Base-by-base conservation (phyloP, 2,113 vertebrate genomes). In the Pluvialis apricaria region DNA sequence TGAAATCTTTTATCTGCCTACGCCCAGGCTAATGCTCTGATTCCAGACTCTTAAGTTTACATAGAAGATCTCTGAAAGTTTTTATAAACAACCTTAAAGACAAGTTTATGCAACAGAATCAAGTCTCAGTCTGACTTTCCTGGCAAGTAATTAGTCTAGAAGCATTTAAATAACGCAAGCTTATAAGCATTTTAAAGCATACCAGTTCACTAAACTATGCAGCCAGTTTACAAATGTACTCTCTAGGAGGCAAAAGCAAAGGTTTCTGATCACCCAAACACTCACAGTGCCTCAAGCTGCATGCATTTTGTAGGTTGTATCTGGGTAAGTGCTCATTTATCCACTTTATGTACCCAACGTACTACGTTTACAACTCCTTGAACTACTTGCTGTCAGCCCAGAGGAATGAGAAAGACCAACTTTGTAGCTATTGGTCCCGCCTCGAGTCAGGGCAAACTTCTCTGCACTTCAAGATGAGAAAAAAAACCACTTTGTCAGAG, bases 81-180 rank as follows among this genome's bases (percentile, higher is more conserved):
- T 52, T 77, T 66, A 82, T 70, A 95, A 94, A 95, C 79, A 94
- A 58, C 42, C 45, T 92, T 82, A 73, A 89, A 91, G n/a, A 45
- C 26, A 69, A 77, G 49, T 87, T 95, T 92, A 95, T 77, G 65
- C 73, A 94, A 91, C 54, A 89, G 40, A 92, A 91, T 80, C 57
- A 72, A 91, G 80, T 78, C 73, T 92, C 78, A 51, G 18, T 64
- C 54, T 58, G 62, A 91, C 49, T n/a, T 28, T 45, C 42, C 38
- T 32, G 32, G 29, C 29, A 93, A 75, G 31, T 20, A 86, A 51
- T 68, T 57, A 61, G n/a, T 47, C 34, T 57, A 92, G 49, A 82
- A 85, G 45, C 26, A 82, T 62, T 77, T 76, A 92, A 70, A 77
- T 36, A 77, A 82, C 5, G 11, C 29, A 42, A 82, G 20, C 42